Base-by-base conservation (phyloP, 2,113 vertebrate species). In the Cyprinodon brontotheroides region DNA sequence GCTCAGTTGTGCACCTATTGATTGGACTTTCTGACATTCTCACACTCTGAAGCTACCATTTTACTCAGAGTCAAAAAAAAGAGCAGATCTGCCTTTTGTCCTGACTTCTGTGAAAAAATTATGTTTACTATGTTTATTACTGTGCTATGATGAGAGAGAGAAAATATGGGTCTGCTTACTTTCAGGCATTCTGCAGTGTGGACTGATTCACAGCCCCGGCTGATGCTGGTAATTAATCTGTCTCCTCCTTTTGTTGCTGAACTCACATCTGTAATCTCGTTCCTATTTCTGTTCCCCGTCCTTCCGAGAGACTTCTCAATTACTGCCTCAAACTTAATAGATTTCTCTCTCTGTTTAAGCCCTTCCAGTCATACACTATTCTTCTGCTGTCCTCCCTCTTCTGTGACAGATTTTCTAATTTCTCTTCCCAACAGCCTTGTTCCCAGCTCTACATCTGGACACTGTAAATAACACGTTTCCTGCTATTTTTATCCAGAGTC, bases 21-120 rank as follows among this genome's bases (percentile, higher is more conserved):
- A 61, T 66, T n/a, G 22, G 17, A 8, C 8, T 72, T 65, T n/a
- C 17, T 40, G 64, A 73, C 70, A 68, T 60, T 61, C 69, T 45
- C 45, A 4, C 41, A 10, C 61, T n/a, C 15, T 38, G 57, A 83
- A 85, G 80, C 84, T 68, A 74, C 84, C 86, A 62, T 72, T 60
- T 69, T 78, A 74, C 61, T 79, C 70, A 78, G 72, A 66, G 9
- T n/a, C n/a, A n/a, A 77, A 66, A 86, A 29, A 14, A 66, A 82
- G 39, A 40, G 61, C 29, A 72, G 50, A 75, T 77, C 81, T 60
- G 6, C 7, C 14, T 20, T 57, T 57, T 47, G 36, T 61, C 60
- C 59, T 70, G 63, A 0, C 4, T 17, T 59, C 47, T 39, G 11
- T 6, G 50, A 7, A 14, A 41, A 41, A 41, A 50, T 4, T 6